Conservation (phyloP, 2,113 vertebrate species). For the Propithecus coquereli region DNA sequence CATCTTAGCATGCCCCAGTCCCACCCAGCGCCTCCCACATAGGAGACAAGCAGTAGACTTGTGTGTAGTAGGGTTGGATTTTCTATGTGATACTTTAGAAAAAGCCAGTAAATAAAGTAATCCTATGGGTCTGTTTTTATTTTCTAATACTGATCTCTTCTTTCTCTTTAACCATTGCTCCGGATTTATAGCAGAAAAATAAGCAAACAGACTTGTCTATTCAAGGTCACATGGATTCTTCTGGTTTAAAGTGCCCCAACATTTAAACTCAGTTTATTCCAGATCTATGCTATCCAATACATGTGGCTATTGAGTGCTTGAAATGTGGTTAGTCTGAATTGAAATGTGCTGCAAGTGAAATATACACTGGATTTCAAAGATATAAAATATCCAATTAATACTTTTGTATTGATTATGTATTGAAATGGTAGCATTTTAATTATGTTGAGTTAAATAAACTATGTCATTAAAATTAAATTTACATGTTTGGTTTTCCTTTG, state of each 20-base stretch:
- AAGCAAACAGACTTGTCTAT: not conserved
- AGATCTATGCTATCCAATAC: not conserved
- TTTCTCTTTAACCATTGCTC: not conserved
- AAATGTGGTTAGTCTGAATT: not conserved
- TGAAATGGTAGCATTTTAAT: not conserved
- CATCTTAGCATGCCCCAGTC: not conserved
- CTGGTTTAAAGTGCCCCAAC: not conserved
- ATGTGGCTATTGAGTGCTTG: fast-evolving
- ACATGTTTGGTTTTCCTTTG: not conserved
- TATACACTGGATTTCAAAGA: not conserved
- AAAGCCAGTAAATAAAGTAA: not conserved
- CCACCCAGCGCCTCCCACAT: not conserved
- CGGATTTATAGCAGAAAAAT: not conserved
- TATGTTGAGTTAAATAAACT: not conserved
- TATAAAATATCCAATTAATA: not conserved
- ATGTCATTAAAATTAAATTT: not conserved
- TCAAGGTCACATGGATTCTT: not conserved
- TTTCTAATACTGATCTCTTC: not conserved
- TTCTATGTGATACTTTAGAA: not conserved
- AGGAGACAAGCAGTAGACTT: not conserved
- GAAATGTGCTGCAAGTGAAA: not conserved
- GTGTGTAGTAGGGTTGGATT: not conserved
- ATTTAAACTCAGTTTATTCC: not conserved
- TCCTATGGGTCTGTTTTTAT: not conserved
- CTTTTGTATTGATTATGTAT: not conserved